phyloP scores from a whole-genome alignment of 2,888 invertebrate species.

The Hybos culiciformis region DNA sequence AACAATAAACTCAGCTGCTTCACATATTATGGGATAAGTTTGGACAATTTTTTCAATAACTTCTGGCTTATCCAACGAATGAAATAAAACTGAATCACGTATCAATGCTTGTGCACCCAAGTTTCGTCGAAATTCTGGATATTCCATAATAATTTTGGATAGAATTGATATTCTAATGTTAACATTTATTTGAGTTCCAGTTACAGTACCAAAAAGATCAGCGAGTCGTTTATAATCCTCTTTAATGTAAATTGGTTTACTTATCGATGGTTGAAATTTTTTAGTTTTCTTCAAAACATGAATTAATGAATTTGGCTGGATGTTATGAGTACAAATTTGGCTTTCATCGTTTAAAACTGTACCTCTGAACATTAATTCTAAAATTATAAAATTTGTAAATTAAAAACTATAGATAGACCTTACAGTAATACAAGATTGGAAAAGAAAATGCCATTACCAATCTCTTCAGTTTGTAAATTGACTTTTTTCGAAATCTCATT shows the following conservation, averaged over 20 bases:
- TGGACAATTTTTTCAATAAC: conserved; percentile 49
- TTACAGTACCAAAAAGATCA: conserved; percentile 24
- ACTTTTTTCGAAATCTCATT: conserved; percentile 15
- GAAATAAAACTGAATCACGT: conserved; percentile 55
- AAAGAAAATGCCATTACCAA: not conserved
- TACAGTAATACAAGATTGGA: too few relatives aligned
- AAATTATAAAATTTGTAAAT: conserved; percentile 10
- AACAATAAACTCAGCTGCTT: conserved; percentile 42
- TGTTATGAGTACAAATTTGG: conserved; percentile 41
- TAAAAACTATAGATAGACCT: not conserved
- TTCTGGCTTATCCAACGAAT: conserved; percentile 49
- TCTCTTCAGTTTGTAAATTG: not conserved
- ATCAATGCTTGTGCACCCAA: conserved; percentile 56
- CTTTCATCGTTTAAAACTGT: conserved; percentile 44
- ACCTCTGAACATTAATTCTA: conserved; percentile 55
- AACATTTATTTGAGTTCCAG: conserved; percentile 34
- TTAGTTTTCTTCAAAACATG: conserved; percentile 38
- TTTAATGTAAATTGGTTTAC: conserved; percentile 15
- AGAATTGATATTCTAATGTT: conserved; percentile 39
- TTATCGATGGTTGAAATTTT: conserved; percentile 20
- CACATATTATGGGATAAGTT: conserved; percentile 52
- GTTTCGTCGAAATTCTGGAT: conserved; percentile 53
- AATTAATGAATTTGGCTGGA: conserved; percentile 41
- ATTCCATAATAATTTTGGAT: conserved; percentile 50
- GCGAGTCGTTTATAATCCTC: conserved; percentile 11